A percentile compares a stretch with the other conserved stretches of the same genome.
Conservation (phyloP, 2,113 vertebrate genomes). For the Camelus bactrianus region DNA sequence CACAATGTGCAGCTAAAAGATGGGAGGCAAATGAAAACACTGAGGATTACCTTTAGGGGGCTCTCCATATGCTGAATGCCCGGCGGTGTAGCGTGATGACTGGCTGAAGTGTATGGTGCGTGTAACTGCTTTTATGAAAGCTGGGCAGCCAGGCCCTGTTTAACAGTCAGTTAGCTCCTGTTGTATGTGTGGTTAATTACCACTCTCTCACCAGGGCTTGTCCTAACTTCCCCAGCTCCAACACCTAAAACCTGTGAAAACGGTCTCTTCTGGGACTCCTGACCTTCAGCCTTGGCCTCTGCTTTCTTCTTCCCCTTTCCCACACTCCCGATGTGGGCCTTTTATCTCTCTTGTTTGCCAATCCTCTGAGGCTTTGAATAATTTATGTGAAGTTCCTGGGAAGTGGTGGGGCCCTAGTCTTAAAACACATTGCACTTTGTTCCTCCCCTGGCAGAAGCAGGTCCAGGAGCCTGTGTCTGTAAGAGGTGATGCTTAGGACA, state of each 20-base stretch:
- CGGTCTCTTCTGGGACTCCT: not conserved
- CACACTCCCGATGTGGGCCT: constrained; percentile 61
- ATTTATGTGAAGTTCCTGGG: constrained; percentile 80
- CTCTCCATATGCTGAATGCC: not conserved
- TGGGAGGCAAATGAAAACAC: constrained; percentile 32
- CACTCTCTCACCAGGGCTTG: constrained; percentile 34
- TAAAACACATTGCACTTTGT: constrained; percentile 25
- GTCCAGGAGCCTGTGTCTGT: not conserved
- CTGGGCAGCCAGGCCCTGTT: constrained; percentile 32
- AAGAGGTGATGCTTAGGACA: not conserved
- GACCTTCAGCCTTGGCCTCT: not conserved
- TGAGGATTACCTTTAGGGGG: not conserved
- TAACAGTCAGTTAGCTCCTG: constrained; percentile 15
- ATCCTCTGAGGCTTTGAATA: constrained; percentile 77
- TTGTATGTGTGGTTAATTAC: constrained; percentile 53
- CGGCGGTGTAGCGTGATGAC: not conserved
- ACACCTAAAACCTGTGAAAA: constrained; percentile 70
- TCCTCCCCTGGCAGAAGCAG: constrained; percentile 10
- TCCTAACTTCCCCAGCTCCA: constrained; percentile 28
- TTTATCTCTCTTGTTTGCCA: constrained; percentile 79
- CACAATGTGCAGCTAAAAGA: not conserved
- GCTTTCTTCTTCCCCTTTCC: constrained; percentile 29
- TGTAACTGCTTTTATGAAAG: constrained; percentile 37
- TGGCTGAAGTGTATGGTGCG: not conserved
- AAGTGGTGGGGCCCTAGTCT: constrained; percentile 63